These are phyloP conservation scores for Petromus typicus DNA, from an alignment of 2,113 vertebrate species.

Conservation along the genomic window DNA sequence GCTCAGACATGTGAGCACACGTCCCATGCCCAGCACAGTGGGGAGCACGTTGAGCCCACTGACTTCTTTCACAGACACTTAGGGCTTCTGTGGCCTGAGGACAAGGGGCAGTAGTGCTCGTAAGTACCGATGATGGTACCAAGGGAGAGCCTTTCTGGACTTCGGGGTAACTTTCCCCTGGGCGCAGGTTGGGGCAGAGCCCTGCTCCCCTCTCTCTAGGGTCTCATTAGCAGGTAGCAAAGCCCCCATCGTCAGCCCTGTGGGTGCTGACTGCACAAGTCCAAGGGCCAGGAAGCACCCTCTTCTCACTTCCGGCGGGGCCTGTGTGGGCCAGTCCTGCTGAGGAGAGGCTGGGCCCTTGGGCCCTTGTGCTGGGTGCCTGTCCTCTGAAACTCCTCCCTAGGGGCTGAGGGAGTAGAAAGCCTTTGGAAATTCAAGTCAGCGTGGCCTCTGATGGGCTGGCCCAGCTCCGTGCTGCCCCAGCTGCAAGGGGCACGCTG, in stretches of 20 bases:
- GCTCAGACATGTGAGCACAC: not conserved
- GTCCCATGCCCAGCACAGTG: not conserved
- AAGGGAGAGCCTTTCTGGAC: not conserved
- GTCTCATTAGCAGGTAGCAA: not conserved
- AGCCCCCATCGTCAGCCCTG: not conserved
- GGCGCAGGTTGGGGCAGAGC: not conserved
- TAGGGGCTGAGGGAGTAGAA: fast-evolving
- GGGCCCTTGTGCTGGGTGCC: not conserved
- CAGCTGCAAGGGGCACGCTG: not conserved
- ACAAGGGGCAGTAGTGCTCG: not conserved
- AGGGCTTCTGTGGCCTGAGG: not conserved
- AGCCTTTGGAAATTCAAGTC: not conserved
- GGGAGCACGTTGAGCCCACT: no score
- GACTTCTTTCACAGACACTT: not conserved
- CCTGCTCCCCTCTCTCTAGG: not conserved
- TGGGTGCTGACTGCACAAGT: not conserved
- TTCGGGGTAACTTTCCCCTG: not conserved
- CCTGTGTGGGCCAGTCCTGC: not conserved
- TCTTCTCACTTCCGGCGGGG: no score
- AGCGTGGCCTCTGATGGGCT: fast-evolving
- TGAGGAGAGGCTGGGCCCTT: not conserved
- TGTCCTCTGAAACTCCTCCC: not conserved
- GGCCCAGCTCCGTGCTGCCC: no score
- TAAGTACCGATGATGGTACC: fast-evolving
- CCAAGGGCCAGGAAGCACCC: not conserved